Evolutionary conservation across 1,140 invertebrate species (phyloP), one percentile per base, ranked within the genome.

Genomic region (Dolichoris vasculosae): DNA sequence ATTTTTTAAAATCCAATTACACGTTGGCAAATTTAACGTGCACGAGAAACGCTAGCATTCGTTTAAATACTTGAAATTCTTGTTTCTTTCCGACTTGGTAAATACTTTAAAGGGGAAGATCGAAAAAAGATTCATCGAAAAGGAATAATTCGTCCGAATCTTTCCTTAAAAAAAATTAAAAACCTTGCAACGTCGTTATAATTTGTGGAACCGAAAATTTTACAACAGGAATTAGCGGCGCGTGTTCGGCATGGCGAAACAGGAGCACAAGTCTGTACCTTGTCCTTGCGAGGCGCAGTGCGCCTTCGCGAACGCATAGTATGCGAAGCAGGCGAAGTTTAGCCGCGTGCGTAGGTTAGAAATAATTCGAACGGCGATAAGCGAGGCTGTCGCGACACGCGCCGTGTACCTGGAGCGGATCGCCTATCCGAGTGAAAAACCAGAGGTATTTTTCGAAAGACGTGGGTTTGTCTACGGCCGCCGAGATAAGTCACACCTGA

Each of bases 401-500:
- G 67, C 67, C 67, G 6, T 30, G 32, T 69, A 69, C 67, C 23
- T 38, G 35, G 67, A 32, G 35, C 15, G 17, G 15, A 67, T 13
- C 30, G 30, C 48, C 48, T 51, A 51, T 51, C 48, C 2, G 20
- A 9, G 15, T 17, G 15, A 51, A 59, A 20, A 38, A 30, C 67
- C 67, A 7, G 17, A 69, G 67, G 35, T 38, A 69, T 69, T 69
- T 69, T 38, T 17, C 67, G 15, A 6, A 35, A 17, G 32, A 15
- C 67, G 35, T 69, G 67, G 67, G 67, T 38, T 69, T 69, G 67
- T 26, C 51, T 59, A 26, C 55, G 55, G 13, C 20, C n/a, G 8
- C 6, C 67, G 15, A 69, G 67, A 69, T 69, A 69, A 69, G 67
- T 23, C 67, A 69, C 67, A 69, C 67, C 35, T 40, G 67, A 69